phyloP scores from a whole-genome alignment of 1,140 invertebrate species.

The Pristionchus pacificus region DNA sequence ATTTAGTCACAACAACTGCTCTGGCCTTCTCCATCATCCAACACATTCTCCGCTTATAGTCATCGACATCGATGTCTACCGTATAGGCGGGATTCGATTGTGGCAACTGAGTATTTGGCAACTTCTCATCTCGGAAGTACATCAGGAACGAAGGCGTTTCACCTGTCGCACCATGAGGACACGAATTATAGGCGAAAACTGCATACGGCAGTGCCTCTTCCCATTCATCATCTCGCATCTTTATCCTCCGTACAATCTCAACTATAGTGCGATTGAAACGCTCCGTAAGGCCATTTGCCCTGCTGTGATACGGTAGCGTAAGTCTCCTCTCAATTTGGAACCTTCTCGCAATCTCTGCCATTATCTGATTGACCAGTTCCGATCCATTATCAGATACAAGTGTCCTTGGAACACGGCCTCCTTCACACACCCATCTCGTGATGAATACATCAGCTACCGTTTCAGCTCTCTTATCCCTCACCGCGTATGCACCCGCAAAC shows the following conservation, averaged over 20 bases:
- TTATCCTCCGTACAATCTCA: no score
- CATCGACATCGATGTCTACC: no score
- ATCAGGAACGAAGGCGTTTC: not conserved
- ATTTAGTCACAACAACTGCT: no score
- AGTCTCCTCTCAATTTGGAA: not conserved
- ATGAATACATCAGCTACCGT: not conserved
- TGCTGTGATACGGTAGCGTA: constrained; percentile 11
- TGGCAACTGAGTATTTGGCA: no score
- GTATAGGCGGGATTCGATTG: no score
- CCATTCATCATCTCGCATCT: no score
- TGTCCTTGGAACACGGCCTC: not conserved
- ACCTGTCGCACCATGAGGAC: not conserved
- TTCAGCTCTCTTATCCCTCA: no score
- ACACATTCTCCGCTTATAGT: no score
- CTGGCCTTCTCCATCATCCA: no score
- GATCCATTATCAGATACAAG: constrained; percentile 13
- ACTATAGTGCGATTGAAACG: constrained; percentile 11
- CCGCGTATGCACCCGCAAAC: constrained; percentile 1
- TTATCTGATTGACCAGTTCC: no score
- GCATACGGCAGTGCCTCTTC: no score
- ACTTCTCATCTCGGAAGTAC: not conserved
- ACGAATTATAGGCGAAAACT: not conserved
- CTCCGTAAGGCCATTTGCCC: no score
- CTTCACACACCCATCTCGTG: constrained; percentile 3
- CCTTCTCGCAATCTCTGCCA: not conserved